A percentile compares a stretch with the other conserved stretches of the same genome.
phyloP scores from a whole-genome alignment of 2,888 invertebrate genomes.

The Dolomedes plantarius region DNA sequence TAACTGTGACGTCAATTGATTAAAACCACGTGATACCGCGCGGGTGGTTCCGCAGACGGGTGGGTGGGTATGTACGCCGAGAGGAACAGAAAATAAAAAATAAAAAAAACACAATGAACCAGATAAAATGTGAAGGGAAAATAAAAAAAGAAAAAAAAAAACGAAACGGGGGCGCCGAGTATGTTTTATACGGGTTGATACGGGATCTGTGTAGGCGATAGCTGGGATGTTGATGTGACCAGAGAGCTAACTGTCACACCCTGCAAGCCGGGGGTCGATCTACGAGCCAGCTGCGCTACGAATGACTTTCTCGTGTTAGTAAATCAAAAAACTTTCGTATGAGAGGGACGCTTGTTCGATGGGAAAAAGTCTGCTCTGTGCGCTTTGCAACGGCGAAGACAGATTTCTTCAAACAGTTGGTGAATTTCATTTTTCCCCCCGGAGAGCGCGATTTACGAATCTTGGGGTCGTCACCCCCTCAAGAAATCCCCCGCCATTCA shows the following conservation, averaged over 20 bases:
- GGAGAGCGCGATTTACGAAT: too few relatives aligned
- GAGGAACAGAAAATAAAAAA: not conserved
- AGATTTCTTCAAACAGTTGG: conserved; percentile 36
- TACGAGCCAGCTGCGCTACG: conserved; percentile 41
- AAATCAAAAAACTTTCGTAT: not conserved
- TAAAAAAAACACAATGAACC: not conserved
- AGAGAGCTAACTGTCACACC: conserved; percentile 46
- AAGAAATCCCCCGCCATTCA: not conserved
- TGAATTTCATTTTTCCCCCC: not conserved
- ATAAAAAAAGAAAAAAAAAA: not conserved
- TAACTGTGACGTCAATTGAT: conserved; percentile 61
- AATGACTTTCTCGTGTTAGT: not conserved
- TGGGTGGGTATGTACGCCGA: conserved; percentile 28
- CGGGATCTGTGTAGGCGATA: conserved; percentile 63
- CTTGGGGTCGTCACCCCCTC: too few relatives aligned
- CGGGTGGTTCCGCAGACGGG: conserved; percentile 43
- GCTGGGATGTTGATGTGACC: conserved; percentile 47
- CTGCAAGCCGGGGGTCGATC: conserved; percentile 24
- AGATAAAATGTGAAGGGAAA: not conserved
- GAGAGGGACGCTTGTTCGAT: not conserved
- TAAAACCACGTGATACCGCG: conserved; percentile 48
- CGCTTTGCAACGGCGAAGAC: conserved; percentile 14
- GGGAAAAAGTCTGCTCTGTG: not conserved
- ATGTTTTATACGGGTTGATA: conserved; percentile 64
- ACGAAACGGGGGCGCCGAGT: conserved; percentile 40